Evolutionary conservation across 2,797 vertebrate species (phyloP).

Genomic region (Eidolon dupreanum): DNA sequence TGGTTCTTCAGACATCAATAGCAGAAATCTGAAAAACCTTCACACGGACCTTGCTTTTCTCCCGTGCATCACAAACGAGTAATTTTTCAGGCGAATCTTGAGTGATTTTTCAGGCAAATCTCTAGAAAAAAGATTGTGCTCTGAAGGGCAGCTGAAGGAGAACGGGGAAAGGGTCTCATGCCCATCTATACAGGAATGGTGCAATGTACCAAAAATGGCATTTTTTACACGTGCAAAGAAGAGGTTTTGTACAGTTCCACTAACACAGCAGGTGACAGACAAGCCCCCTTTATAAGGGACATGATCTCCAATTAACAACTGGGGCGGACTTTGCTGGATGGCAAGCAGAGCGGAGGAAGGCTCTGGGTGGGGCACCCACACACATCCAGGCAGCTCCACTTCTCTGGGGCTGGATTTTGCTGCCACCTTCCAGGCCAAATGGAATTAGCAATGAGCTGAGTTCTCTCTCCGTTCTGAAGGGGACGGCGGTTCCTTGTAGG

Average conservation of each 20-base stretch:
- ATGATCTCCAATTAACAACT: background rate
- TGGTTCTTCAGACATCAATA: fast-evolving
- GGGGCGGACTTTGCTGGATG: background rate
- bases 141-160: background rate
- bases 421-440: slow-evolving; percentile 58
- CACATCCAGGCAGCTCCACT: background rate
- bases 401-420: slow-evolving; percentile 9
- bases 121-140: background rate
- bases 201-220: background rate
- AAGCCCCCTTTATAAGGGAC: background rate
- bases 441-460: background rate
- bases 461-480: background rate
- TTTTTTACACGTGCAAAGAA: background rate
- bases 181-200: background rate
- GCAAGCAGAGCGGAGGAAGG: slow-evolving; percentile 6
- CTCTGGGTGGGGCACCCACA: slow-evolving; percentile 55
- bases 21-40: background rate
- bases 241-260: background rate
- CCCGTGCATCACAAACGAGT: background rate
- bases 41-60: background rate
- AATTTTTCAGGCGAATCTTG: background rate
- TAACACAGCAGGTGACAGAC: background rate
- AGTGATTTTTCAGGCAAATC: background rate
- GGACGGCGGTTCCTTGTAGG: background rate
- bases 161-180: background rate